Conservation (phyloP, 2,797 vertebrate genomes). For the Spinus pinus region DNA sequence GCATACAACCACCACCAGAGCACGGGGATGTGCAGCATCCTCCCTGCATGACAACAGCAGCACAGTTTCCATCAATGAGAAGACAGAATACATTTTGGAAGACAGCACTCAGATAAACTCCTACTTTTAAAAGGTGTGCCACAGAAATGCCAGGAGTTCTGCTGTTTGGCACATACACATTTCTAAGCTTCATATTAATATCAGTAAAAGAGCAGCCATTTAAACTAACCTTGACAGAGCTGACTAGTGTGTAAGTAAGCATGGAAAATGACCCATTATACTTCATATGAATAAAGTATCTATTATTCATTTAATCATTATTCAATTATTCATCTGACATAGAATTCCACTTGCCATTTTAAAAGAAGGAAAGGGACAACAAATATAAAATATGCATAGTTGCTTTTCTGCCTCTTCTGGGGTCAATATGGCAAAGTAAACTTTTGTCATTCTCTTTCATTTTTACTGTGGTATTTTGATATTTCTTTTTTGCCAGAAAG, state of each 20-base stretch:
- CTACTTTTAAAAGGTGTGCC: neutral
- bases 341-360: conserved; percentile 14
- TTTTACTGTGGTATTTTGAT: neutral
- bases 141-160: neutral
- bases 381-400: neutral
- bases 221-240: neutral
- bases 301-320: conserved; percentile 34
- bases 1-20: neutral
- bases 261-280: neutral
- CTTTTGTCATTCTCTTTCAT: neutral
- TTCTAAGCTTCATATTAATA: neutral
- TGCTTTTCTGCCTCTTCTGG: neutral
- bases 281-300: neutral
- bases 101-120: neutral
- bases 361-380: neutral
- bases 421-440: neutral
- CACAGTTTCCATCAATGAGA: neutral
- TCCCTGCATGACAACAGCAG: neutral
- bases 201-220: neutral
- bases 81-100: neutral
- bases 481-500: neutral
- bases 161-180: neutral
- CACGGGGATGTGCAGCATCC: neutral
- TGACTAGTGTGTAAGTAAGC: neutral
- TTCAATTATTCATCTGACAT: conserved; percentile 45